Evolutionary conservation across 2,888 invertebrate species (phyloP).

Genomic region (Drosophila niveifrons): DNA sequence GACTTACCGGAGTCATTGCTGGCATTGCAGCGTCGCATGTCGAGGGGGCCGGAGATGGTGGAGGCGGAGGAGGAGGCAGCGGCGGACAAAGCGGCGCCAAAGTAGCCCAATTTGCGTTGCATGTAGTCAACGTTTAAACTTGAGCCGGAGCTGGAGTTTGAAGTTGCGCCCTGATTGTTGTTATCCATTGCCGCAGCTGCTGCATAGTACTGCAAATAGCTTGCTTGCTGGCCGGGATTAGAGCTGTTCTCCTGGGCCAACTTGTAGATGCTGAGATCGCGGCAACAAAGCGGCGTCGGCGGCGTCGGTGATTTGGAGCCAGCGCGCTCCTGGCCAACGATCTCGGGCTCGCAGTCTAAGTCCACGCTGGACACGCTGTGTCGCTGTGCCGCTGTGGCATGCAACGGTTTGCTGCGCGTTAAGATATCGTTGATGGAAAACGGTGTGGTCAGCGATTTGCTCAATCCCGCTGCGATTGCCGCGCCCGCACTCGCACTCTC

Average conservation of each 20-base stretch:
- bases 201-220: conserved; percentile 80
- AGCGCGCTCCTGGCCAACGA: conserved; percentile 43
- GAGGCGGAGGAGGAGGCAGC: conserved; percentile 16
- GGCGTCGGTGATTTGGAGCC: conserved; percentile 42
- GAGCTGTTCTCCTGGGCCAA: conserved; percentile 40
- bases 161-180: conserved; percentile 66
- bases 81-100: conserved; percentile 68
- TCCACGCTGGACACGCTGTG: conserved; percentile 70
- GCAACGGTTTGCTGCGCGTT: conserved; percentile 84
- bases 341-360: conserved; percentile 65
- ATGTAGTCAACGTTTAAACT: conserved; percentile 66
- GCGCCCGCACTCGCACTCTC: conserved; percentile 77
- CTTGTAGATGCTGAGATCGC: conserved; percentile 75
- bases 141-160: conserved; percentile 21
- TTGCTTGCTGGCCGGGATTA: conserved; percentile 43
- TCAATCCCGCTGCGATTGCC: conserved; percentile 76
- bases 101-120: conserved; percentile 79
- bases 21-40: conserved; percentile 85
- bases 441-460: conserved; percentile 87
- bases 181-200: conserved; percentile 74
- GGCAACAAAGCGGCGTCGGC: conserved; percentile 55
- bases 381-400: conserved; percentile 39
- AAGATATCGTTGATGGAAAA: conserved; percentile 91
- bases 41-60: conserved; percentile 69
- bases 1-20: conserved; percentile 85